Evolutionary conservation across 2,113 vertebrate genomes (phyloP), one percentile per base, ranked within the genome.

Genomic region (Collichthys lucidus): DNA sequence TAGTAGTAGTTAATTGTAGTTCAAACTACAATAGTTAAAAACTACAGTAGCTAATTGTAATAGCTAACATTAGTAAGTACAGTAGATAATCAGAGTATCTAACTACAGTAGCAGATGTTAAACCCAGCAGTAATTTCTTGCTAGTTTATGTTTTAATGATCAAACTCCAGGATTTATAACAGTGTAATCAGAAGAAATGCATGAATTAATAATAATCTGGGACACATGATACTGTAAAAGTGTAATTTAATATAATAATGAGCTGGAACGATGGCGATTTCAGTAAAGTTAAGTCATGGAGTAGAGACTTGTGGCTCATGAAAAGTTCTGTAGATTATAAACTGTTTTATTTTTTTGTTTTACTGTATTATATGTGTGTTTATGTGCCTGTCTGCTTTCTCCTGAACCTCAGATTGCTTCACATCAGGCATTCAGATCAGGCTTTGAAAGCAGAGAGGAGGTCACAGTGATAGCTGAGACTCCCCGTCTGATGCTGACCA

Each of bases 401-500:
- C 10, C 4, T 40, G 8, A 40, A 2, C 35, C 35, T 40, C 35
- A 40, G 35, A 57, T 29, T n/a, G n/a, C n/a, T n/a, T 44, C 0
- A 2, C 4, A 50, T 81, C 60, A 74, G 44, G 19, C 61, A 55
- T 63, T 42, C 74, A 79, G 69, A 65, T 63, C 63, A 72, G 66
- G 62, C 0, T 50, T 20, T 52, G 61, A 9, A 72, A 64, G 40
- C 49, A 46, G 56, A 56, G 70, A 17, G 20, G 55, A 83, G 67
- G 64, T 86, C 80, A 59, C 1, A 47, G 29, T 70, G 74, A 77
- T 42, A 52, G 64, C 80, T 56, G 66, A 57, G 40, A 77, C 17
- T 61, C 19, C 72, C 26, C 29, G 35, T 73, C 69, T 76, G 56
- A 75, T 77, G 88, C 90, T 90, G 89, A 88, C 75, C 0, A 68